Evolutionary conservation across 2,113 vertebrate species (phyloP).

Genomic region (Brachirus orientalis): DNA sequence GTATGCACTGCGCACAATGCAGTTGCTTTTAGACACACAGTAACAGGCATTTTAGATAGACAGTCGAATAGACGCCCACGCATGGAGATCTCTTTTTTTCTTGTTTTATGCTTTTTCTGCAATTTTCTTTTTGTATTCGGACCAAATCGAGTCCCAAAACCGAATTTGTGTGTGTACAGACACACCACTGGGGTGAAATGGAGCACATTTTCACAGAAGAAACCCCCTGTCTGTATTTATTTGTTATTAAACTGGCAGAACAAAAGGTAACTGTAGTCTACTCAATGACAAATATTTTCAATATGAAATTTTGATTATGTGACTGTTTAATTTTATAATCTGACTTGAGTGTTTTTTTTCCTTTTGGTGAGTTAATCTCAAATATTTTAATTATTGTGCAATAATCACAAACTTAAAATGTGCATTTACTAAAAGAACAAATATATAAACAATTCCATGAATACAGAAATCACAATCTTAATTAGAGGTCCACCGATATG

Average conservation of each 20-base stretch:
- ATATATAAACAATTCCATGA: constrained; percentile 14
- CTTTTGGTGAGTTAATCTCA: constrained; percentile 60
- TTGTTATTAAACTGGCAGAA: constrained; percentile 85
- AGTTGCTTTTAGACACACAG: constrained; percentile 87
- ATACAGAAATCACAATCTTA: constrained; percentile 8
- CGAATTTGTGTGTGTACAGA: constrained; percentile 78
- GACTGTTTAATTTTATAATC: constrained; percentile 65
- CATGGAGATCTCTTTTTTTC: constrained; percentile 80
- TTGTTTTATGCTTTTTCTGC: constrained; percentile 74
- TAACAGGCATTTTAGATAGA: constrained; percentile 87
- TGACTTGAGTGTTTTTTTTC: constrained; percentile 46
- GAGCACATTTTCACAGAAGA: constrained; percentile 81
- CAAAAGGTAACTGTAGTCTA: constrained; percentile 85
- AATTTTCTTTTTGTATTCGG: constrained; percentile 81
- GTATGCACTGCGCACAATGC: constrained; percentile 92
- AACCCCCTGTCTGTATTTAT: constrained; percentile 81
- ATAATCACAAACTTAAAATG: constrained; percentile 38
- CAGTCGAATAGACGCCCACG: constrained; percentile 73
- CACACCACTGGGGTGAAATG: constrained; percentile 80
- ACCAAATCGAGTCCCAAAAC: constrained; percentile 79
- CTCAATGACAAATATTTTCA: constrained; percentile 72
- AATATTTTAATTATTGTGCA: constrained; percentile 20
- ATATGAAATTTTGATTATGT: constrained; percentile 64
- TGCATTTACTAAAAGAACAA: constrained; percentile 39
- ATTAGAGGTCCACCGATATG: too few relatives aligned